Conservation (phyloP, 1,140 invertebrate genomes). For the Zaprionus africanus region DNA sequence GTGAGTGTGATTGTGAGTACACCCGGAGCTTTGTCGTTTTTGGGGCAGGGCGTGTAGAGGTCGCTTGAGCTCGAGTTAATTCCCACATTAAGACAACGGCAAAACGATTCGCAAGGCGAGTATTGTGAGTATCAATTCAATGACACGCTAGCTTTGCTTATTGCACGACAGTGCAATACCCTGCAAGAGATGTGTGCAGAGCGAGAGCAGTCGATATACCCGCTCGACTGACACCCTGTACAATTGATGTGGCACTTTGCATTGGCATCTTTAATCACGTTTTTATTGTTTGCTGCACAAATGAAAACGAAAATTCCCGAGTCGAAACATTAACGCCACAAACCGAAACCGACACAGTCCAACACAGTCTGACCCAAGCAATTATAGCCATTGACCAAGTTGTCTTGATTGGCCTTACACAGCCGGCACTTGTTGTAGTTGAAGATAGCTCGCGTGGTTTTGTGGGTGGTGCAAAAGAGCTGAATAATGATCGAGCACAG, state of each 20-base stretch:
- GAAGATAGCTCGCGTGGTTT: conserved; percentile 37
- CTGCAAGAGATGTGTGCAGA: not conserved
- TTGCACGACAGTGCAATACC: conserved; percentile 24
- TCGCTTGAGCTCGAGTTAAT: conserved; percentile 33
- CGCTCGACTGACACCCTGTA: not conserved
- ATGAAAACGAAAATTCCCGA: conserved; percentile 62
- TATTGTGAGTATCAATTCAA: conserved; percentile 40
- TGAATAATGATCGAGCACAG: conserved; percentile 70
- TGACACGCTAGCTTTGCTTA: conserved; percentile 8
- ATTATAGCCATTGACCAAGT: conserved; percentile 79
- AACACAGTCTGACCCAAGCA: conserved; percentile 20
- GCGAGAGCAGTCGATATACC: not conserved
- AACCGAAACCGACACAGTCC: not conserved
- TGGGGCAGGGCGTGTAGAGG: conserved; percentile 43
- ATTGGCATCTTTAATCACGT: conserved; percentile 82
- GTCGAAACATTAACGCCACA: conserved; percentile 67
- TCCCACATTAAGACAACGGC: conserved; percentile 48
- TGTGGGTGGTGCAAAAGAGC: conserved; percentile 71
- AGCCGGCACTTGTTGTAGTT: conserved; percentile 51
- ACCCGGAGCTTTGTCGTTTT: conserved; percentile 35
- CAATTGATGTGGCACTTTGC: conserved; percentile 60
- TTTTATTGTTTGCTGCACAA: conserved; percentile 76
- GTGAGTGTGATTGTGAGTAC: not conserved
- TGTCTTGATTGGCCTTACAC: conserved; percentile 78
- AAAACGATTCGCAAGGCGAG: conserved; percentile 50